These are phyloP conservation scores for Helobdella robusta DNA, from an alignment of 2,888 invertebrate species.

Conservation along the genomic window DNA sequence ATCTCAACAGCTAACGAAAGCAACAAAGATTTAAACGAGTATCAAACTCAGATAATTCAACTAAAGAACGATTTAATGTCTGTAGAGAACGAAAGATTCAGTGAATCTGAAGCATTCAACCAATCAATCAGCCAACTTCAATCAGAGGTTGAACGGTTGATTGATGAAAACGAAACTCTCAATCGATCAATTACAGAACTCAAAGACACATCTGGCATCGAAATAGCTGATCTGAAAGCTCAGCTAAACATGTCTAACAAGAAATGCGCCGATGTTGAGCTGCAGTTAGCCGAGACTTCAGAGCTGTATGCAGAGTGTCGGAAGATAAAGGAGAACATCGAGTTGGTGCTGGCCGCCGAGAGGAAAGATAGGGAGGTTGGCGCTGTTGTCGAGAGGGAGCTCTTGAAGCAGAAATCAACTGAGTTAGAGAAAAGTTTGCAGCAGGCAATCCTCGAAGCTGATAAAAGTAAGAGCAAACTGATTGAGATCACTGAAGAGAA, in stretches of 20 bases:
- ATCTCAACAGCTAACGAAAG: background rate
- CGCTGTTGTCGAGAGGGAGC: background rate
- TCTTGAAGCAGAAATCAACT: background rate
- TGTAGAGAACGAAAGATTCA: conserved; percentile 16
- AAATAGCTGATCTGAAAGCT: background rate
- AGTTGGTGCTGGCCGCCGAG: conserved; percentile 1
- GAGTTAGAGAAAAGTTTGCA: background rate
- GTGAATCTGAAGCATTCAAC: background rate
- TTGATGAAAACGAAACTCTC: conserved; percentile 6
- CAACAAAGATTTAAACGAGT: background rate
- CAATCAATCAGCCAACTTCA: background rate
- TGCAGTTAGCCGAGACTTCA: background rate
- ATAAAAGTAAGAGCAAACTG: too few relatives aligned
- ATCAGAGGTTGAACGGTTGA: background rate
- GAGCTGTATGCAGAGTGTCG: conserved; percentile 17
- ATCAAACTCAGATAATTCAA: conserved; percentile 1
- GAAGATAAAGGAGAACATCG: background rate
- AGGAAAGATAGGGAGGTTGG: conserved; percentile 9
- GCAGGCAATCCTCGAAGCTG: background rate
- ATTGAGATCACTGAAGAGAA: too few relatives aligned
- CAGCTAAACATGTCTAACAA: background rate
- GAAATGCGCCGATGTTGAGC: conserved; percentile 1
- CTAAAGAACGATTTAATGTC: conserved; percentile 18
- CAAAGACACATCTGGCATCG: conserved; percentile 2
- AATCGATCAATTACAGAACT: conserved; percentile 2